These are phyloP conservation scores for Fabriciana adippe DNA, from an alignment of 2,888 invertebrate genomes.

Conservation along the genomic window DNA sequence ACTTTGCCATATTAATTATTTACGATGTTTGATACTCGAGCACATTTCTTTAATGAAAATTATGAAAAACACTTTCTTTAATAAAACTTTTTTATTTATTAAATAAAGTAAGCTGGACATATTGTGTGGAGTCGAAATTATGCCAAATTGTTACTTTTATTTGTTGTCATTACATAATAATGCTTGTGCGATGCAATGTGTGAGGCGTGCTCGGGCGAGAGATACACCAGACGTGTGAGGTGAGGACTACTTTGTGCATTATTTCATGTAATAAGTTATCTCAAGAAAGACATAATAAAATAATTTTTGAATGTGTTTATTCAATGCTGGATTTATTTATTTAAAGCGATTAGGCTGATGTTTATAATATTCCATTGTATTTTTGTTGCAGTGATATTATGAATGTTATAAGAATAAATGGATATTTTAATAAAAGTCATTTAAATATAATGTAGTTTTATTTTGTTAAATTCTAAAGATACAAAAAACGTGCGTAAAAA, in stretches of 20 bases:
- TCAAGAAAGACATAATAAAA: slow-evolving; percentile 41
- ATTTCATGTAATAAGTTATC: slow-evolving; percentile 11
- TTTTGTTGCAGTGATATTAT: slow-evolving; percentile 83
- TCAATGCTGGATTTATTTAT: slow-evolving; percentile 70
- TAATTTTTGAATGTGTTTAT: slow-evolving; percentile 65
- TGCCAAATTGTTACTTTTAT: slow-evolving; percentile 33
- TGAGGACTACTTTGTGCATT: slow-evolving; percentile 5
- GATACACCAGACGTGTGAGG: neutral
- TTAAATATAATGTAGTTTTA: slow-evolving; percentile 70
- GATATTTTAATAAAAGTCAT: slow-evolving; percentile 83
- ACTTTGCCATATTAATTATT: slow-evolving; percentile 18
- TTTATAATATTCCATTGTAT: slow-evolving; percentile 82
- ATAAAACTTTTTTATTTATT: neutral
- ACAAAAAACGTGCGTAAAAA: too few relatives aligned
- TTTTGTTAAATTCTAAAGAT: slow-evolving; percentile 35
- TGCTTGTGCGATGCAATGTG: slow-evolving; percentile 26
- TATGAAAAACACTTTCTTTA: neutral
- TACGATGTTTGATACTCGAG: slow-evolving; percentile 8
- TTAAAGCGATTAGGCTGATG: slow-evolving; percentile 76
- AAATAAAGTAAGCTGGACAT: slow-evolving; percentile 5
- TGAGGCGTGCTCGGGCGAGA: slow-evolving; percentile 27
- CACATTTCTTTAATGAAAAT: slow-evolving; percentile 5
- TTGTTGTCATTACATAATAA: slow-evolving; percentile 33
- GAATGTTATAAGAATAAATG: slow-evolving; percentile 83
- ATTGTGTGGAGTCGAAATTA: slow-evolving; percentile 25